phyloP scores from a whole-genome alignment of 1,140 invertebrate species.

The Drosophila lacteicornis region DNA sequence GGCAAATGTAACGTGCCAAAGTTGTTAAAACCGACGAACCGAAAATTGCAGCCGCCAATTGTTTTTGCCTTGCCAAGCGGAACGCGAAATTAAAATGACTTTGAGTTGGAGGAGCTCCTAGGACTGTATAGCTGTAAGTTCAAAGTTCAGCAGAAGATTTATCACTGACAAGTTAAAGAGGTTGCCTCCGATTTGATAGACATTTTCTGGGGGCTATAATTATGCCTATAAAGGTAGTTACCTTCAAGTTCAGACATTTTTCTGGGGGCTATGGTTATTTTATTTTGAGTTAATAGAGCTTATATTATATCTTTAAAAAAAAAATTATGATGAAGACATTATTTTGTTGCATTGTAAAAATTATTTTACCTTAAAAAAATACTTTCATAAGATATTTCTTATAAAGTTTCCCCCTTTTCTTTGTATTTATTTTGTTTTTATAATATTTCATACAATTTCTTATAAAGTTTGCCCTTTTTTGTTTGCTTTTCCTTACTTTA shows the following conservation, averaged over 20 bases:
- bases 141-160: conserved; percentile 29
- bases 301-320: not conserved
- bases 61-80: conserved; percentile 65
- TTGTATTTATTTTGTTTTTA: too few relatives aligned
- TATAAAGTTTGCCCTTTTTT: too few relatives aligned
- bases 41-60: conserved; percentile 69
- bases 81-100: conserved; percentile 75
- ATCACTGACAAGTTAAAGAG: conserved; percentile 33
- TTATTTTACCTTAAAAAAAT: too few relatives aligned
- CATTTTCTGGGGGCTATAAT: not conserved
- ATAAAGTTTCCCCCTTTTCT: not conserved
- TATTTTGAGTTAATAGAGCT: not conserved
- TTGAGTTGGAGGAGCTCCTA: conserved; percentile 36
- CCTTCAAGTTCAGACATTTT: not conserved
- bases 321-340: too few relatives aligned
- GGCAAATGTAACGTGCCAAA: conserved; percentile 68
- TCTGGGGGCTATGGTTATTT: too few relatives aligned
- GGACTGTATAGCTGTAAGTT: conserved; percentile 20
- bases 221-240: not conserved
- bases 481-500: not conserved
- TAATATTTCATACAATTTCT: too few relatives aligned
- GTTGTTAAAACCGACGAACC: conserved; percentile 62
- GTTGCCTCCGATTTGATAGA: not conserved
- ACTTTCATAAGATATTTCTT: too few relatives aligned
- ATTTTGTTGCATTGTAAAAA: too few relatives aligned